Conservation (phyloP, 2,797 vertebrate genomes). For the Notolabrus celidotus region DNA sequence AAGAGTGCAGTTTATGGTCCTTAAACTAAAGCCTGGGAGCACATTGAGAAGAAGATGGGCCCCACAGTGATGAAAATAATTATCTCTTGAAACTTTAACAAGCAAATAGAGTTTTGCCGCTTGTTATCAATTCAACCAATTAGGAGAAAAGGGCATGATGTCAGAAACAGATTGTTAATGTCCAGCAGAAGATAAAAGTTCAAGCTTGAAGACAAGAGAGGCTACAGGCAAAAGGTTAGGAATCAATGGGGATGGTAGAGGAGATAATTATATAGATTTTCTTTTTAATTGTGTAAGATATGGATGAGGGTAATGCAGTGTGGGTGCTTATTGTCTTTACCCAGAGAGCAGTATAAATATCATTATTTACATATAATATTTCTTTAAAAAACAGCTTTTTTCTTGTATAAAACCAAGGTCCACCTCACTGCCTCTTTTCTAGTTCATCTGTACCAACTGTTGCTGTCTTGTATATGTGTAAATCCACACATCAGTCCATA, state of each 20-base stretch:
- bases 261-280: constrained; percentile 21
- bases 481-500: constrained; percentile 20
- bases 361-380: constrained; percentile 29
- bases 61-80: not conserved
- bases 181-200: not conserved
- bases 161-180: too few species aligned
- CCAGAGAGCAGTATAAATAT: constrained; percentile 51
- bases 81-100: constrained; percentile 10
- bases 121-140: too few species aligned
- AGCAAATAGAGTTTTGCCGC: too few species aligned
- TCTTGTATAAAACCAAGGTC: constrained; percentile 16
- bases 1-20: constrained; percentile 6
- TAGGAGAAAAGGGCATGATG: too few species aligned
- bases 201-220: not conserved
- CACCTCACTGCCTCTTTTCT: constrained; percentile 13
- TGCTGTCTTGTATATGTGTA: constrained; percentile 24
- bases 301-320: constrained; percentile 5
- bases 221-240: constrained; percentile 5
- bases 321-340: constrained; percentile 13
- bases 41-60: constrained; percentile 3
- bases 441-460: constrained; percentile 1
- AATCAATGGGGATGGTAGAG: constrained; percentile 5
- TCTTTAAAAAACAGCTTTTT: constrained; percentile 14
- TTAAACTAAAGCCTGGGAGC: constrained; percentile 4
- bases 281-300: constrained; percentile 23